A percentile compares a stretch with the other conserved stretches of the same genome.
These are phyloP conservation scores for Papilio helenus DNA, from an alignment of 1,140 invertebrate species.

Conservation along the genomic window DNA sequence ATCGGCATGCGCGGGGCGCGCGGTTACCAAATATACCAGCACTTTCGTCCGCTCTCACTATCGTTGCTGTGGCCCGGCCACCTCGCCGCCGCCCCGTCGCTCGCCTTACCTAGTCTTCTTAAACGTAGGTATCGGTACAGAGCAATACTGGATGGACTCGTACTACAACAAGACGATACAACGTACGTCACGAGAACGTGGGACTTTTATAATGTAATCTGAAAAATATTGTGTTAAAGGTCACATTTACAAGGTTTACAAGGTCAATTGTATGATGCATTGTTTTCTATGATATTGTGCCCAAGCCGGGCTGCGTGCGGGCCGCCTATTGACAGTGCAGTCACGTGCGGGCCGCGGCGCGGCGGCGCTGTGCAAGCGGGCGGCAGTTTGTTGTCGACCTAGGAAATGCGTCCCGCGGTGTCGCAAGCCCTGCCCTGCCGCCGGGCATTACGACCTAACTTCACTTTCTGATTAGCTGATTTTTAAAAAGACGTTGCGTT, in stretches of 20 bases:
- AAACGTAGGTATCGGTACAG: neutral
- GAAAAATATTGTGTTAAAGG: neutral
- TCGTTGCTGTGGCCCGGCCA: slow-evolving; percentile 42
- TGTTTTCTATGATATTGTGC: neutral
- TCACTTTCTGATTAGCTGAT: neutral
- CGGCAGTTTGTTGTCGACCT: neutral
- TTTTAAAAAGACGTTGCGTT: slow-evolving; percentile 8
- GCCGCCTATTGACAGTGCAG: neutral
- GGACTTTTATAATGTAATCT: no score
- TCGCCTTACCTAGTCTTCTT: neutral
- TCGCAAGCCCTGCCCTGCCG: neutral
- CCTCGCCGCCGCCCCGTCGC: neutral
- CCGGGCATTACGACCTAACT: neutral
- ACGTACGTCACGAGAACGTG: neutral
- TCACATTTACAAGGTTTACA: neutral
- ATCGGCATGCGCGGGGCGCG: slow-evolving; percentile 54
- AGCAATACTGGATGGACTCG: neutral
- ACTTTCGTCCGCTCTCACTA: slow-evolving; percentile 74
- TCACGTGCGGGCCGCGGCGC: neutral
- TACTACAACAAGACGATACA: neutral
- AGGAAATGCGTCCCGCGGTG: neutral
- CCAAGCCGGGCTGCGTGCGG: neutral
- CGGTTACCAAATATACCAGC: slow-evolving; percentile 68
- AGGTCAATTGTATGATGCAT: neutral
- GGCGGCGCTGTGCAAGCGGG: neutral